These are phyloP conservation scores for Aricia artaxerxes DNA, from an alignment of 2,888 invertebrate species.

Conservation along the genomic window DNA sequence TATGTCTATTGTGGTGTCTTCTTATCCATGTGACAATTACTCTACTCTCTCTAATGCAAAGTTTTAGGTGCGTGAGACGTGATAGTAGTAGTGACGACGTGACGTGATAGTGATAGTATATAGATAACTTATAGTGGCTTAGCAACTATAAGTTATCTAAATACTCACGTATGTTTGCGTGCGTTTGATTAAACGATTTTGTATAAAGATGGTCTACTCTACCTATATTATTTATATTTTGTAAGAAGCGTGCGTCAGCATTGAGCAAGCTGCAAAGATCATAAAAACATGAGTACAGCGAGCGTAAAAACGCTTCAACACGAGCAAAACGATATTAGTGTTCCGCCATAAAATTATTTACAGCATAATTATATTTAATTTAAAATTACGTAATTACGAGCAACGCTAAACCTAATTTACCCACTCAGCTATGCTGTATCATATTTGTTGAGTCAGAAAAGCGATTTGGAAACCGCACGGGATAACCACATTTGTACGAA, in stretches of 20 bases:
- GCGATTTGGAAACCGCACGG: neutral
- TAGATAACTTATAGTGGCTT: no score
- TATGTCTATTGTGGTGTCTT: no score
- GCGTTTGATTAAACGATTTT: no score
- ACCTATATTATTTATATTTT: neutral
- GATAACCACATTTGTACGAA: neutral
- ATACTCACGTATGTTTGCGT: no score
- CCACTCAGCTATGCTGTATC: neutral
- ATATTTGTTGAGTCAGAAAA: neutral
- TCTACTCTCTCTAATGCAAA: no score
- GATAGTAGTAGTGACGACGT: no score
- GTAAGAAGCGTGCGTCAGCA: neutral
- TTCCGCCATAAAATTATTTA: neutral
- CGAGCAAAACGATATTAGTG: neutral
- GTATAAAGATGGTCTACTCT: neutral
- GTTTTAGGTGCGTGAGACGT: no score
- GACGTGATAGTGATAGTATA: no score
- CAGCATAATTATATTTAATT: neutral
- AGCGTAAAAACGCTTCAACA: neutral
- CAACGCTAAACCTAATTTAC: neutral
- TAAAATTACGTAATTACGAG: neutral
- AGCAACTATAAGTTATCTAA: no score
- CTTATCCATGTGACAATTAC: no score
- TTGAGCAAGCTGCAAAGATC: slow-evolving; percentile 6
- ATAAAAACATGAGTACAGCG: slow-evolving; percentile 10